Conservation (phyloP, 2,888 invertebrate genomes). For the Andrena dorsata region DNA sequence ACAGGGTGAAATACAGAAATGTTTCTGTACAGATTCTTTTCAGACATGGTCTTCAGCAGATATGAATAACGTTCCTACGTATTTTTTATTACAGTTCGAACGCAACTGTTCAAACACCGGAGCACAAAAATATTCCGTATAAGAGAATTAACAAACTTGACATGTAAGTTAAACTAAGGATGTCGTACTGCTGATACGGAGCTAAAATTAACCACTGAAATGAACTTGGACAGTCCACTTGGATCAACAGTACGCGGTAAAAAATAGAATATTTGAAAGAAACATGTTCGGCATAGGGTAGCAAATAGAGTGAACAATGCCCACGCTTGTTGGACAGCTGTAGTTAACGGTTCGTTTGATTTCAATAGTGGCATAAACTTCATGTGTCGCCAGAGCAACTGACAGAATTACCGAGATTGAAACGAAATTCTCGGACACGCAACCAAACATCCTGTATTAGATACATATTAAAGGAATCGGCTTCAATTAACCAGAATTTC, state of each 20-base stretch:
- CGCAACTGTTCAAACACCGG: not conserved
- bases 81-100: not conserved
- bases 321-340: slow-evolving; percentile 2
- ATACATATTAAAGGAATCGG: too few species aligned
- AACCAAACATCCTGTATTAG: not conserved
- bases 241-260: not conserved
- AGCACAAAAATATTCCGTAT: not conserved
- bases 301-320: slow-evolving; percentile 15
- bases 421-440: not conserved
- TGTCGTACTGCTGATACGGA: too few species aligned
- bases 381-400: slow-evolving; percentile 14
- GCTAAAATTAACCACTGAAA: not conserved
- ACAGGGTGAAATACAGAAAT: too few species aligned
- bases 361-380: slow-evolving; percentile 29
- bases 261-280: not conserved
- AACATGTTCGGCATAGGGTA: not conserved
- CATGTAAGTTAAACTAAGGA: too few species aligned
- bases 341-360: slow-evolving; percentile 31
- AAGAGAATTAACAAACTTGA: not conserved
- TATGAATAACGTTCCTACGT: too few species aligned
- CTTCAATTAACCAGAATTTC: too few species aligned
- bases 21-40: too few species aligned
- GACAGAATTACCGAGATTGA: slow-evolving; percentile 5
- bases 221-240: not conserved
- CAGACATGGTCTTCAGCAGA: too few species aligned